Percentiles rank a stretch among this genome's conserved stretches.
These are phyloP conservation scores for Pachyuromys duprasi DNA, from an alignment of 2,797 vertebrate species.

Conservation along the genomic window DNA sequence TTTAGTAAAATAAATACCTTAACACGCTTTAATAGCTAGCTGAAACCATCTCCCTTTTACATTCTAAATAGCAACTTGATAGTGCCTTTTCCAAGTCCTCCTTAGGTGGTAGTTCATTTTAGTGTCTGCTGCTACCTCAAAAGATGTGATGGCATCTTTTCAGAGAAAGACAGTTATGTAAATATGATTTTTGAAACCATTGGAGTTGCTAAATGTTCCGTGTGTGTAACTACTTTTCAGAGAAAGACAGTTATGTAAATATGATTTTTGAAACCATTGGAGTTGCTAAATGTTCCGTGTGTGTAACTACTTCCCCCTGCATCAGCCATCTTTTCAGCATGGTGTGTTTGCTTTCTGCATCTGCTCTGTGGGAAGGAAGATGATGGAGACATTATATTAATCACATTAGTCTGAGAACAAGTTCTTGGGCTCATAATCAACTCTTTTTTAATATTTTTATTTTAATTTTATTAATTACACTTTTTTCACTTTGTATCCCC, in stretches of 20 bases:
- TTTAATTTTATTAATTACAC: too few species aligned
- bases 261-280: neutral
- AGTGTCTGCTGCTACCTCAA: neutral
- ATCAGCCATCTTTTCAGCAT: neutral
- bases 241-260: conserved; percentile 22
- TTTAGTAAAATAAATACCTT: neutral
- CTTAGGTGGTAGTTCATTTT: neutral
- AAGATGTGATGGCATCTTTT: conserved; percentile 24
- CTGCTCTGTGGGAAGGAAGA: neutral
- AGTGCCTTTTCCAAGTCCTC: neutral
- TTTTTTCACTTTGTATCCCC: too few species aligned
- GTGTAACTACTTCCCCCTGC: neutral
- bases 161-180: conserved; percentile 14
- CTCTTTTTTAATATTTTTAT: too few species aligned
- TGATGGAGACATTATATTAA: neutral
- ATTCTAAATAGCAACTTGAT: conserved; percentile 27
- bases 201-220: neutral
- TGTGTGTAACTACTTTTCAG: neutral
- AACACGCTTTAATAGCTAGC: neutral
- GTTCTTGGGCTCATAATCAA: neutral
- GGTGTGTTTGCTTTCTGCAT: neutral
- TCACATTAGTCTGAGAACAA: neutral
- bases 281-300: neutral
- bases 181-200: neutral
- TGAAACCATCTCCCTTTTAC: neutral